Evolutionary conservation across 2,888 invertebrate genomes (phyloP).

Genomic region (Caradrina kadenii): DNA sequence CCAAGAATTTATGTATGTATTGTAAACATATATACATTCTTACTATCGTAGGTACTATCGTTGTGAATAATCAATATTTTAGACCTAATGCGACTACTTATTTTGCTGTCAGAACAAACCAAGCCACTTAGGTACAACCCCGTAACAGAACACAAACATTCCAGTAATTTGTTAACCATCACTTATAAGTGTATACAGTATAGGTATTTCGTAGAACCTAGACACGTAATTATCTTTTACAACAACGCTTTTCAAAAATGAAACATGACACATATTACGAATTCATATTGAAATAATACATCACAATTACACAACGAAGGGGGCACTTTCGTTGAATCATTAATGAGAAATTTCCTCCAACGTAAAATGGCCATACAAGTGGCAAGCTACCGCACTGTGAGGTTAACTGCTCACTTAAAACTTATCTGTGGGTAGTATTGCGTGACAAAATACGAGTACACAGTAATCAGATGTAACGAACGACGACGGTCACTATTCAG

Average conservation of each 20-base stretch:
- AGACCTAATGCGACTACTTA: conserved; percentile 31
- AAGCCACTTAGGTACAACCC: conserved; percentile 2
- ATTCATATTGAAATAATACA: conserved; percentile 22
- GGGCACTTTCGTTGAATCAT: conserved; percentile 30
- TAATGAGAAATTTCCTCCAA: conserved; percentile 37
- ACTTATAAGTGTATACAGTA: neutral
- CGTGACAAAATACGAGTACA: conserved; percentile 83
- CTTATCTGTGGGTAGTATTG: conserved; percentile 76
- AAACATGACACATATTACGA: conserved; percentile 10
- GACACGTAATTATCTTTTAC: conserved; percentile 24
- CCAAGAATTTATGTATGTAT: too few species aligned
- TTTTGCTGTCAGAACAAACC: conserved; percentile 16
- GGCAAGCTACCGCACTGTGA: conserved; percentile 14
- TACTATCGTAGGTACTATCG: too few species aligned
- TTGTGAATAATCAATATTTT: conserved; percentile 35
- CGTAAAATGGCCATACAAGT: conserved; percentile 18
- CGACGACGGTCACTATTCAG: conserved; percentile 65
- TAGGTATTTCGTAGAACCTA: neutral
- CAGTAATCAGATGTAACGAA: conserved; percentile 79
- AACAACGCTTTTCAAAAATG: conserved; percentile 22
- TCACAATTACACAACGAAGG: conserved; percentile 2
- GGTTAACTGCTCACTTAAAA: conserved; percentile 68
- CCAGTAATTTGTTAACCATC: conserved; percentile 23
- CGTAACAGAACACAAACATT: conserved; percentile 25
- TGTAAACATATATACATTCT: too few species aligned